phyloP scores from a whole-genome alignment of 2,888 invertebrate species.

The Limnephilus marmoratus region DNA sequence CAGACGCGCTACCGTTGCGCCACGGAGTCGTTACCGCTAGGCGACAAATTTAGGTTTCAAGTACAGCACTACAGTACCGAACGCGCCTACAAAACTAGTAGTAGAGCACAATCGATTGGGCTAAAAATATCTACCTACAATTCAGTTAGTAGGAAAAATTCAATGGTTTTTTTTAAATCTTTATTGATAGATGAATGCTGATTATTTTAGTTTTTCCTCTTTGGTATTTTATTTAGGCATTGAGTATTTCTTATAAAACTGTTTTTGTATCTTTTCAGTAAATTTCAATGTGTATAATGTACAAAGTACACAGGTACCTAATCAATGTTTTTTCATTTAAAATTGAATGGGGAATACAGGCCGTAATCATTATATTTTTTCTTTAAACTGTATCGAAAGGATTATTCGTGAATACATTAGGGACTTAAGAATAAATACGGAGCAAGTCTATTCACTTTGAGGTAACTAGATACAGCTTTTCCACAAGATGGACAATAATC shows the following conservation, averaged over 20 bases:
- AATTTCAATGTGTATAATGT: background rate
- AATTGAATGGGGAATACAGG: background rate
- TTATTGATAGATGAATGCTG: background rate
- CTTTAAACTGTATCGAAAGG: background rate
- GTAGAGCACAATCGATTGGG: background rate
- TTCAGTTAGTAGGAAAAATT: background rate
- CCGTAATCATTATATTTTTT: background rate
- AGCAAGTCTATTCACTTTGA: background rate
- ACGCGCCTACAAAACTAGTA: background rate
- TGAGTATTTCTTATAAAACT: background rate
- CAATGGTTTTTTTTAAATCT: background rate
- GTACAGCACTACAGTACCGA: background rate
- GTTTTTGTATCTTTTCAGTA: background rate
- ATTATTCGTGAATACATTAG: background rate
- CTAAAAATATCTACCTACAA: background rate
- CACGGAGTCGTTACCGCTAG: conserved; percentile 83
- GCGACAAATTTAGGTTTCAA: background rate
- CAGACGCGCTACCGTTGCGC: conserved; percentile 99
- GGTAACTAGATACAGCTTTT: too few relatives aligned
- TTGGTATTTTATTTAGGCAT: too few relatives aligned
- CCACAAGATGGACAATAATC: too few relatives aligned
- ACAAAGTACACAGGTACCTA: too few relatives aligned
- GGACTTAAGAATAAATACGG: background rate
- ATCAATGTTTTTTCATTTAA: background rate
- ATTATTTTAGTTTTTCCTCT: background rate